Conservation (phyloP, 2,113 vertebrate genomes). For the Cynocephalus volans region DNA sequence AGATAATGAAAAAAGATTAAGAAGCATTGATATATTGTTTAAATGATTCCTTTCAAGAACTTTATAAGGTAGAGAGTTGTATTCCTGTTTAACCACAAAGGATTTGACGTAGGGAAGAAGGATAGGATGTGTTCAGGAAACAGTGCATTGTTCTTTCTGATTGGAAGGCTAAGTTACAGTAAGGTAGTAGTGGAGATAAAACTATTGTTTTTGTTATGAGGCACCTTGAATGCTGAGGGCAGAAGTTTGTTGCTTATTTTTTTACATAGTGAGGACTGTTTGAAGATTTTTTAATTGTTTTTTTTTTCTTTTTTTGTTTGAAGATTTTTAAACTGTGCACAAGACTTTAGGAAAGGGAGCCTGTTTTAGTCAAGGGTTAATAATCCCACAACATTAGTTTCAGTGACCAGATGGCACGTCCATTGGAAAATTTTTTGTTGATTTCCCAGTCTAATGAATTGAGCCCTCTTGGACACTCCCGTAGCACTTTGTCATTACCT, state of each 20-base stretch:
- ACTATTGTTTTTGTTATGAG: neutral
- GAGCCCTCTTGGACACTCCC: neutral
- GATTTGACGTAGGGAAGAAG: neutral
- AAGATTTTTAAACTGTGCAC: slow-evolving; percentile 38
- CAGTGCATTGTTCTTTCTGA: slow-evolving; percentile 17
- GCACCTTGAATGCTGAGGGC: neutral
- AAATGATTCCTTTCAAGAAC: slow-evolving; percentile 16
- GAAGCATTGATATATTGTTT: slow-evolving; percentile 39
- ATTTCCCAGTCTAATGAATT: slow-evolving; percentile 22
- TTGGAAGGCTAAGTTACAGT: slow-evolving; percentile 35
- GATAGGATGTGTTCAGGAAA: neutral
- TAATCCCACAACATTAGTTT: slow-evolving; percentile 24
- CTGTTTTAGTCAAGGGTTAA: neutral
- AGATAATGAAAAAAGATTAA: slow-evolving; percentile 40
- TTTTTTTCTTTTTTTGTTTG: neutral
- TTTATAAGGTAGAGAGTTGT: neutral
- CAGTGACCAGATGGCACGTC: slow-evolving; percentile 44
- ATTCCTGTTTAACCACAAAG: slow-evolving; percentile 40
- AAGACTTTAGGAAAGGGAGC: slow-evolving; percentile 38
- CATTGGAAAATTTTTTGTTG: neutral
- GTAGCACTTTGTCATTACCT: slow-evolving; percentile 42
- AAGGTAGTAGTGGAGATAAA: slow-evolving; percentile 4
- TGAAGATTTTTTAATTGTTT: neutral
- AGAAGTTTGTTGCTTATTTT: neutral
- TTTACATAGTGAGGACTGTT: slow-evolving; percentile 8